Evolutionary conservation across 64 coral and sea anemone species (phyloP), one percentile per base, ranked within the genome.

Genomic region (Astreopora myriophthalma): DNA sequence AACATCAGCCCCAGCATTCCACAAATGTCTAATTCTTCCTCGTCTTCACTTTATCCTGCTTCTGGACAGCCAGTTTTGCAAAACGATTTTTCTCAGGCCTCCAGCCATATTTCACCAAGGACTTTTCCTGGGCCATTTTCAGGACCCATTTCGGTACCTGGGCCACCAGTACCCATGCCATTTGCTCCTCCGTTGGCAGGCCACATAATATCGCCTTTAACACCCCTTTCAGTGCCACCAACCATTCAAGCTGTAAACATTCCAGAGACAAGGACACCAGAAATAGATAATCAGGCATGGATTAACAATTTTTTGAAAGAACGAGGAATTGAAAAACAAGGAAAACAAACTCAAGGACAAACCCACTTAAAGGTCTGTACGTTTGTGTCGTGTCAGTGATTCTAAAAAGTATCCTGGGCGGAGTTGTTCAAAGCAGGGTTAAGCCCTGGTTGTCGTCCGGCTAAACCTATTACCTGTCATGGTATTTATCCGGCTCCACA

Each of bases 261-360:
- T 37, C 23, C 51, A 38, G 48, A 22, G 52, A 17, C 22, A 12
- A 77, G 24, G 20, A 22, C 24, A 46, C 73, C 77, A 79, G 73
- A 46, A 40, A 9, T 6, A 26, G 22, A 37, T 48, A 49, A 37
- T 32, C 89, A 91, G 49, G 65, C 34, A 2, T 48, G 38, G 76
- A 80, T 91, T 19, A 73, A 91, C 72, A 81, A 48, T 3, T 91
- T 91, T 83, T 70, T 79, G 34, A 70, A 83, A 73, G 76, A 82
- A 61, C 80, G 66, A 73, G 44, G 46, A 86, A 44, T 34, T 22
- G 44, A 72, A 72, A 82, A 69, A 82, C 28, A 72, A 49, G 11
- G 1, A 71, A 52, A 71, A 20, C 35, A 83, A 60, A 9, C 42
- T 22, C 0, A 69, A 71, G 29, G 16, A 37, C 67, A 91, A 28